Conservation (phyloP, 1,140 invertebrate genomes). For the Drosophila rufa region DNA sequence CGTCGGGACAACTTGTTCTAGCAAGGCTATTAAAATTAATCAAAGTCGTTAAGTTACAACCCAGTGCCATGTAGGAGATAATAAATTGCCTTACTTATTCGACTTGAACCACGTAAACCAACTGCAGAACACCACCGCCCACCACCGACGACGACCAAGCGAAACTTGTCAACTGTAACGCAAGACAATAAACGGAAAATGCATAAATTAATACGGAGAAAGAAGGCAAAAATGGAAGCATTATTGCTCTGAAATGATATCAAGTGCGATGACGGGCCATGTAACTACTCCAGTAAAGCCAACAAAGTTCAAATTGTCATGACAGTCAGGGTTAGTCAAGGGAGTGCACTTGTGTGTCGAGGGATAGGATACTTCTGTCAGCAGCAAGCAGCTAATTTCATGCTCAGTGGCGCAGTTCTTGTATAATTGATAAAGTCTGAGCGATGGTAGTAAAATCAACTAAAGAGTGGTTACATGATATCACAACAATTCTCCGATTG, state of each 20-base stretch:
- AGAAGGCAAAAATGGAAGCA: constrained; percentile 26
- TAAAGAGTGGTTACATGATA: constrained; percentile 29
- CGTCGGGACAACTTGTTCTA: constrained; percentile 46
- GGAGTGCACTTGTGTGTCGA: constrained; percentile 18
- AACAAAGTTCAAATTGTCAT: constrained; percentile 42
- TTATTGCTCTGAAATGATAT: constrained; percentile 57
- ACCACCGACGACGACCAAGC: constrained; percentile 8
- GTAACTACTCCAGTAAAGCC: constrained; percentile 40
- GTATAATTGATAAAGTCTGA: constrained; percentile 66
- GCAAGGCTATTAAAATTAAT: constrained; percentile 68
- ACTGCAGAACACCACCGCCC: constrained; percentile 26
- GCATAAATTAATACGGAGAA: constrained; percentile 75
- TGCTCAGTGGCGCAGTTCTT: constrained; percentile 71
- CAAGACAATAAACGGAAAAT: constrained; percentile 73
- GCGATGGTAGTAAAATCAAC: constrained; percentile 4
- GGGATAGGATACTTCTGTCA: constrained; percentile 22
- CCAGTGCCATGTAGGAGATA: constrained; percentile 58
- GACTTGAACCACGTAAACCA: constrained; percentile 35
- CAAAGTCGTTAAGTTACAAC: constrained; percentile 65
- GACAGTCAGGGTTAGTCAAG: constrained; percentile 54
- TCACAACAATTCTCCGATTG: constrained; percentile 11
- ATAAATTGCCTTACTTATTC: constrained; percentile 52
- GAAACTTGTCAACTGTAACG: constrained; percentile 80
- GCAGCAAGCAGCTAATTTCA: constrained; percentile 77
- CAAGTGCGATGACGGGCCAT: constrained; percentile 60